A percentile compares a stretch with the other conserved stretches of the same genome.
These are phyloP conservation scores for Kryptolebias ocellatus DNA, from an alignment of 2,797 vertebrate species.

Conservation along the genomic window DNA sequence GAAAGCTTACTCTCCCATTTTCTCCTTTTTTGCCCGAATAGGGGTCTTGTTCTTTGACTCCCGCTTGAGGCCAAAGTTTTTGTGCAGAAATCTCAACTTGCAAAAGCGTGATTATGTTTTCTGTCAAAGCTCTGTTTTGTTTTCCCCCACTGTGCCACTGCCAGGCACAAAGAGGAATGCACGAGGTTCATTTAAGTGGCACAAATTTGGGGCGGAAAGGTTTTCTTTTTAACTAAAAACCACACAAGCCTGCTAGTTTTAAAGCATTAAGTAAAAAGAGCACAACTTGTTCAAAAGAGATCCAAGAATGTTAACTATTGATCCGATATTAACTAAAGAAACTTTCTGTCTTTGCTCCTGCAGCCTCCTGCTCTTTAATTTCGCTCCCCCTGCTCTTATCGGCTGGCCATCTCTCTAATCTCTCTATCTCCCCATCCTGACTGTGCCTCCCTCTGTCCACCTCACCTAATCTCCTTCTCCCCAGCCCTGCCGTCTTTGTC, in stretches of 20 bases:
- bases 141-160: not conserved
- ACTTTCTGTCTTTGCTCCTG: slow-evolving; percentile 29
- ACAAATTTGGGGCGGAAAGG: not conserved
- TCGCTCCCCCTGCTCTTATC: slow-evolving; percentile 59
- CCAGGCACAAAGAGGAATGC: slow-evolving; percentile 7
- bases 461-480: slow-evolving; percentile 64
- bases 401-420: slow-evolving; percentile 65
- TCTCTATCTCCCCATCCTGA: slow-evolving; percentile 63
- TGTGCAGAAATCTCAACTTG: not conserved
- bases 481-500: slow-evolving; percentile 46
- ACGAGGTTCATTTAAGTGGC: not conserved
- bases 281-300: no score
- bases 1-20: not conserved
- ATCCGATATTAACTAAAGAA: slow-evolving; percentile 17
- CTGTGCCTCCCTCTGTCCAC: slow-evolving; percentile 64
- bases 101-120: slow-evolving; percentile 16
- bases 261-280: not conserved
- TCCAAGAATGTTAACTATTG: no score
- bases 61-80: slow-evolving; percentile 2
- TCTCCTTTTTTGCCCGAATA: slow-evolving; percentile 13
- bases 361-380: slow-evolving; percentile 61
- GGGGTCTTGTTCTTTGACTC: slow-evolving; percentile 6
- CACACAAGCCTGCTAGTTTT: not conserved
- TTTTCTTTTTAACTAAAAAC: not conserved
- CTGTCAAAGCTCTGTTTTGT: slow-evolving; percentile 30